Evolutionary conservation across 92 coral and sea anemone genomes (phyloP).

Genomic region (Parazoanthus darwini): DNA sequence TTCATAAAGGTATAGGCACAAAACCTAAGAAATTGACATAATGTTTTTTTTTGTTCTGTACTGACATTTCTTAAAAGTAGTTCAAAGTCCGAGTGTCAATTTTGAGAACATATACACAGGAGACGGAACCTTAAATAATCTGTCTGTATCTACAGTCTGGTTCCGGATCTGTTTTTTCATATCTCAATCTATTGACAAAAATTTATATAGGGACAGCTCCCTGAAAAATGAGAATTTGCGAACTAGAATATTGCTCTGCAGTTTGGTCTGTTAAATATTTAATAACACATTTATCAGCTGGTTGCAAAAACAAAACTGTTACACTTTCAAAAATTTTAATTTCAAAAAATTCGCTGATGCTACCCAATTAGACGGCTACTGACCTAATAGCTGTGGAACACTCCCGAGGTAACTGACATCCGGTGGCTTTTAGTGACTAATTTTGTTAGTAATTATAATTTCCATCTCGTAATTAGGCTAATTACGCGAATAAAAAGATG

Average conservation of each 20-base stretch:
- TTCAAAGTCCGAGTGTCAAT: neutral
- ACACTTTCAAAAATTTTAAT: neutral
- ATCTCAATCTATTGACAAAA: neutral
- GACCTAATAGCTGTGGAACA: neutral
- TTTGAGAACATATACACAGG: neutral
- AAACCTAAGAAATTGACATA: neutral
- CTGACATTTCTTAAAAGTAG: neutral
- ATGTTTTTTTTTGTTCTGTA: neutral
- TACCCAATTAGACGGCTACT: neutral
- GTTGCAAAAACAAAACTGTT: neutral
- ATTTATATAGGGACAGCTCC: no score
- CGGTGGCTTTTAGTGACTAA: no score
- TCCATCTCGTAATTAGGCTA: no score
- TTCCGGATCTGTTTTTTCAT: neutral
- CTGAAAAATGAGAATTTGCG: no score
- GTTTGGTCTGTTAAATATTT: no score
- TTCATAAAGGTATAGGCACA: neutral
- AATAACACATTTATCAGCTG: neutral
- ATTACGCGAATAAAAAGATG: no score
- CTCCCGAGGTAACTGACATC: no score
- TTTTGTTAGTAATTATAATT: no score
- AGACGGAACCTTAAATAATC: neutral
- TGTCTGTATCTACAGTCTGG: neutral
- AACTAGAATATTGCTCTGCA: no score
- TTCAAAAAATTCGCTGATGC: neutral